Base-by-base conservation (phyloP, 1,140 invertebrate genomes). In the Drosophila murphyi region DNA sequence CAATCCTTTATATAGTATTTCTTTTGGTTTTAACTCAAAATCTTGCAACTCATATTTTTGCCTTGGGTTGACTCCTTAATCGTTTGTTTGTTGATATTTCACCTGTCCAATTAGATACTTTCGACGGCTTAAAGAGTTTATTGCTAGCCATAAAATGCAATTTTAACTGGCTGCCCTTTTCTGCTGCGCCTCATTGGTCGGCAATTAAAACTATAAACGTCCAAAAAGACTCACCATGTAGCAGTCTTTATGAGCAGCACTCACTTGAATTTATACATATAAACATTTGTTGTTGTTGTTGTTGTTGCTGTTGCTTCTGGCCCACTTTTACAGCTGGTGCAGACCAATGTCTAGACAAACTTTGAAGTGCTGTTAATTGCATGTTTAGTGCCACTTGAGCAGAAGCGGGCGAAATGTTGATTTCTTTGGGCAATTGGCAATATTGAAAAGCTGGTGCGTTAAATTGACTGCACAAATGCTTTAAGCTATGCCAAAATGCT, bases 101-200 rank as follows among this genome's bases (percentile, higher is more conserved):
- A 87, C 76, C 80, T 83, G 85, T 88, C 83, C 83, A 88, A 88
- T 88, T 88, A 88, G 83, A 89, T 80, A 88, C 74, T 88, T 87
- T 88, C 77, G 83, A 83, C 45, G 73, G 70, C 67, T 68, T 72
- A 76, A 73, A 72, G 61, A 65, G 41, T 79, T 72, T 76, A 76
- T 75, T 75, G 78, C 69, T 61, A 67, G 67, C 51, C 65, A 63
- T 60, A 54, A 75, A 75, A 87, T 88, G 79, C 76, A 69, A 88
- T 77, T 88, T 87, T 80, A 87, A 87, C 82, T 72, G 78, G 70
- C 51, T 28, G n/a, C 32, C 51, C 31, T 43, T 59, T 59, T 57
- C 39, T 32, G 52, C 41, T 52, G 47, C 50, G 54, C 75, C 39
- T 29, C 29, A 48, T 54, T 64, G 51, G 47, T 55, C 34, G 63